Conservation (phyloP, 2,797 vertebrate species). For the Catharus ustulatus region DNA sequence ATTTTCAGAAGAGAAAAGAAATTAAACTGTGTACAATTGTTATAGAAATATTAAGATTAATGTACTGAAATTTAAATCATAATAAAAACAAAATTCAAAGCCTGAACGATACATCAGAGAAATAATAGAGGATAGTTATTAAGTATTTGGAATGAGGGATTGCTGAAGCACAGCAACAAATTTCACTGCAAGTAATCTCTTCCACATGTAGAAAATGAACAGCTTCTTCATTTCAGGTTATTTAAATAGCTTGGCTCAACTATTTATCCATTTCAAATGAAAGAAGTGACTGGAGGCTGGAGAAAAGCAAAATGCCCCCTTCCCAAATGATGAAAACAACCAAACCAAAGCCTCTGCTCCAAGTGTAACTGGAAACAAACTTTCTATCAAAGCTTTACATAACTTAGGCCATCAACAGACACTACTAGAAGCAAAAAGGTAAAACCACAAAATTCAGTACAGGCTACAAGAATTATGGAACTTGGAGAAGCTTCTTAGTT, state of each 20-base stretch:
- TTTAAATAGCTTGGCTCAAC: neutral
- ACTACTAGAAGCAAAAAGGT: neutral
- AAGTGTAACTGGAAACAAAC: neutral
- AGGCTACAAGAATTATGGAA: neutral
- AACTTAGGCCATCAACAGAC: neutral
- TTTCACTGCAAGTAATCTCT: neutral
- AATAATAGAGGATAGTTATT: neutral
- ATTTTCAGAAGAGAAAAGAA: neutral
- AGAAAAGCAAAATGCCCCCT: neutral
- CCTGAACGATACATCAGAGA: neutral
- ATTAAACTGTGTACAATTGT: neutral
- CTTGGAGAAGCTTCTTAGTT: neutral
- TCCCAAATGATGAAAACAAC: neutral
- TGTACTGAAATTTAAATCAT: neutral
- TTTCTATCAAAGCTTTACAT: neutral
- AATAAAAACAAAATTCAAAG: neutral
- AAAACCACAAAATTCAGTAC: neutral
- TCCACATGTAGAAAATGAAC: neutral
- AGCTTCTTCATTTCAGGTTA: slow-evolving; percentile 29
- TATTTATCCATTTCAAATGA: neutral
- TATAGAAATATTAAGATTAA: neutral
- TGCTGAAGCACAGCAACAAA: slow-evolving; percentile 6
- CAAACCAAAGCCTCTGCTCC: neutral
- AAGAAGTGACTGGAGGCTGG: neutral
- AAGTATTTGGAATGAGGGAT: slow-evolving; percentile 3